Percentiles rank a stretch among this genome's conserved stretches.
phyloP scores from a whole-genome alignment of 2,888 invertebrate genomes.

The Tetanocera ferruginea region DNA sequence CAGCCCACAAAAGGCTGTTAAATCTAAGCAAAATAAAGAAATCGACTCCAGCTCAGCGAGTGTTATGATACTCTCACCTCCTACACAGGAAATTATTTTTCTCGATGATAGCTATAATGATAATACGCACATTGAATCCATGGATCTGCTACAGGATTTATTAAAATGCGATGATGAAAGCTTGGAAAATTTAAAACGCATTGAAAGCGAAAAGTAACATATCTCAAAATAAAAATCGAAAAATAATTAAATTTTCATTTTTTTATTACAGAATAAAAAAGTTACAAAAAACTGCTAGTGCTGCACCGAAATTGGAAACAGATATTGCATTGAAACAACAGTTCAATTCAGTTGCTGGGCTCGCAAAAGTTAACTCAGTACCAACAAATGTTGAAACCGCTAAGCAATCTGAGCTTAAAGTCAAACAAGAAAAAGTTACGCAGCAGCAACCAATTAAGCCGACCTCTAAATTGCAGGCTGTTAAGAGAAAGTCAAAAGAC shows the following conservation, averaged over 20 bases:
- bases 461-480: constrained; percentile 5
- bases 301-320: not conserved
- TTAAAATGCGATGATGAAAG: constrained; percentile 46
- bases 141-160: constrained; percentile 58
- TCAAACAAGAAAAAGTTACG: constrained; percentile 3
- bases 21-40: not conserved
- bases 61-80: constrained; percentile 61
- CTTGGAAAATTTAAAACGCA: constrained; percentile 52
- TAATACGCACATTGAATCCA: constrained; percentile 50
- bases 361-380: not conserved
- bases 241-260: not conserved
- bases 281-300: constrained; percentile 32
- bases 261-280: constrained; percentile 41
- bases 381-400: not conserved
- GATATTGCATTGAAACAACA: not conserved
- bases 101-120: constrained; percentile 59
- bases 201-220: constrained; percentile 53
- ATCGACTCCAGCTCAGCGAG: constrained; percentile 47
- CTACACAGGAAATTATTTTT: constrained; percentile 64
- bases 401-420: not conserved
- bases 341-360: not conserved
- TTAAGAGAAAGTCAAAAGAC: not conserved
- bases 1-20: not conserved
- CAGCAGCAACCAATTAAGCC: not conserved
- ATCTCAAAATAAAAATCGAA: not conserved